Conservation (phyloP, 2,888 invertebrate genomes). For the Chymomyza fuscimana region DNA sequence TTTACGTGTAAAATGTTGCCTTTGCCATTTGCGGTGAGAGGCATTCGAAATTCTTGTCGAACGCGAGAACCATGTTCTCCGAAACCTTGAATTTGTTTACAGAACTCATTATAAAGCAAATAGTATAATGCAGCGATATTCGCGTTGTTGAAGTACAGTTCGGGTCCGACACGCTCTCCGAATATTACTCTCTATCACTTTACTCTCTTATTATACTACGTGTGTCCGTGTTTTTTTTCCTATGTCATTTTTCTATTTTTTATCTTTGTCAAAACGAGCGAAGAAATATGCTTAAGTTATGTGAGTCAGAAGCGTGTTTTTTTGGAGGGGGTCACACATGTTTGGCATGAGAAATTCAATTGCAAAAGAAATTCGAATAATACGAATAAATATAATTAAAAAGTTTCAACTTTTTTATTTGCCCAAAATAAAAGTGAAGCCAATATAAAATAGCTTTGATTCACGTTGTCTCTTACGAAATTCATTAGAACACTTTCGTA, state of each 20-base stretch:
- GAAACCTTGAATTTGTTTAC: slow-evolving; percentile 59
- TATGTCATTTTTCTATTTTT: background rate
- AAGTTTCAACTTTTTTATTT: background rate
- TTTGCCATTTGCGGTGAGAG: slow-evolving; percentile 20
- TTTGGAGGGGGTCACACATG: background rate
- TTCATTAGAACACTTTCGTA: background rate
- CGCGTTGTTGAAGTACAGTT: slow-evolving; percentile 24
- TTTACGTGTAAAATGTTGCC: background rate
- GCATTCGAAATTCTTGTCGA: slow-evolving; percentile 7
- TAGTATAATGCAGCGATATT: slow-evolving; percentile 32
- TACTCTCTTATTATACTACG: background rate
- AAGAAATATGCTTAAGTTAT: background rate
- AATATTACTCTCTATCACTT: slow-evolving; percentile 3
- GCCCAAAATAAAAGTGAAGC: background rate
- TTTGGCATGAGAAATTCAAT: background rate
- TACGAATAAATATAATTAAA: background rate
- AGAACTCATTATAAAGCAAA: slow-evolving; percentile 44
- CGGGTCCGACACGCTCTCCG: background rate
- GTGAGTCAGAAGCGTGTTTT: background rate
- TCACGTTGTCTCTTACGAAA: background rate
- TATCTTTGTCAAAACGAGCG: background rate
- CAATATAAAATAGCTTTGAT: background rate
- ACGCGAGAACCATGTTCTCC: background rate
- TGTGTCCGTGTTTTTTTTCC: slow-evolving; percentile 1
- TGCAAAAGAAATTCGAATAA: background rate